A percentile compares a stretch with the other conserved stretches of the same genome.
phyloP scores from a whole-genome alignment of 2,888 invertebrate genomes.

The Himalopsyche kuldschensis region DNA sequence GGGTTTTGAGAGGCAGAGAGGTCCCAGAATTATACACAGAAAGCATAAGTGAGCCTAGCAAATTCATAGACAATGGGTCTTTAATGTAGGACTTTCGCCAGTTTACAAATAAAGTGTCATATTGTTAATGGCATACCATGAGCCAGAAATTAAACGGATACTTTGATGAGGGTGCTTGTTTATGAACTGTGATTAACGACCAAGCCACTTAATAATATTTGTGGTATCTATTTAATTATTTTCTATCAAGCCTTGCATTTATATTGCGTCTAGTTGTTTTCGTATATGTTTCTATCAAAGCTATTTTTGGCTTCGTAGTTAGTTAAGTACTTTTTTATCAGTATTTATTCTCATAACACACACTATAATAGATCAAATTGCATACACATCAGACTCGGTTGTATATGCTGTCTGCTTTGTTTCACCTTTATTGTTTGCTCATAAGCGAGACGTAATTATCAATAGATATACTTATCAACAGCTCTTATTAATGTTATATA shows the following conservation, averaged over 20 bases:
- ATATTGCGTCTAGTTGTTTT: neutral
- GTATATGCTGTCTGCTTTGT: neutral
- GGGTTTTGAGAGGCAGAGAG: neutral
- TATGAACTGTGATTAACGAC: neutral
- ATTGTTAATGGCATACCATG: neutral
- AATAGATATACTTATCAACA: too few species aligned
- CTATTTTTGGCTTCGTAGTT: neutral
- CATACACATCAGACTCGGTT: neutral
- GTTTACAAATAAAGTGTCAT: neutral
- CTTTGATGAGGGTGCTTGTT: neutral
- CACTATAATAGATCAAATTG: neutral
- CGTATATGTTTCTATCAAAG: neutral
- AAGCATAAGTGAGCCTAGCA: neutral
- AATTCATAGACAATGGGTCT: neutral
- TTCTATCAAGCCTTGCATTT: neutral
- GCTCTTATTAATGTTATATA: too few species aligned
- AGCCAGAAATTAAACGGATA: neutral
- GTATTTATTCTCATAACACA: neutral
- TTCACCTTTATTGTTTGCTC: neutral
- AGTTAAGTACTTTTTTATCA: neutral
- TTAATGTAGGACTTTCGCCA: neutral
- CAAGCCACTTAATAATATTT: neutral
- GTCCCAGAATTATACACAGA: neutral
- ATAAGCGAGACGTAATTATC: neutral
- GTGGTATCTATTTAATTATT: neutral